A percentile compares a stretch with the other conserved stretches of the same genome.
Conservation (phyloP, 1,140 invertebrate species). For the Pseudomyrmex pallidus region DNA sequence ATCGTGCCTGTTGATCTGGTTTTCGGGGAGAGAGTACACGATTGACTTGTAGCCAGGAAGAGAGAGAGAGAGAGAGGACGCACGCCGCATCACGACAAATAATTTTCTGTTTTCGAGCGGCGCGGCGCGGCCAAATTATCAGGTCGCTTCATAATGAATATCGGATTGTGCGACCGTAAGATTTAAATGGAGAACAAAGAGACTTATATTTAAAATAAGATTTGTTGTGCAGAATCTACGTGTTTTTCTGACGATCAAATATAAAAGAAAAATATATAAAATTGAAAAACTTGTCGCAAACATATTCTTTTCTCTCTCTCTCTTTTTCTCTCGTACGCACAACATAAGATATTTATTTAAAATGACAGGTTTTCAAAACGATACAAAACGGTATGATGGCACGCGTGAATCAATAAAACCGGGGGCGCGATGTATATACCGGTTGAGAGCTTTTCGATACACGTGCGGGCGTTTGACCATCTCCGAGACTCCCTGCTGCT, state of each 20-base stretch:
- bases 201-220: too few species aligned
- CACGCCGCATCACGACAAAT: neutral
- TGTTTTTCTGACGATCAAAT: too few species aligned
- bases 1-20: conserved; percentile 51
- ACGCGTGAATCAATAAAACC: conserved; percentile 51
- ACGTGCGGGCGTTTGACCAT: conserved; percentile 38
- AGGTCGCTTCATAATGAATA: too few species aligned
- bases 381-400: conserved; percentile 4
- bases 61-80: neutral
- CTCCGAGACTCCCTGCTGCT: too few species aligned
- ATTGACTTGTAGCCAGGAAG: conserved; percentile 20
- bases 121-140: too few species aligned
- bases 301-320: too few species aligned
- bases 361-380: neutral
- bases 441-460: conserved; percentile 12
- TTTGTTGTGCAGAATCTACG: too few species aligned
- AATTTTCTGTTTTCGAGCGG: neutral
- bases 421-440: conserved; percentile 1
- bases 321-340: too few species aligned
- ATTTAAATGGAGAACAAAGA: too few species aligned
- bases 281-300: neutral
- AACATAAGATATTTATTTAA: neutral
- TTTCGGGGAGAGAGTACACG: neutral
- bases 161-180: too few species aligned
- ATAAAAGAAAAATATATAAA: neutral